phyloP scores from a whole-genome alignment of 2,888 invertebrate species.

The Brachypterus glaber region DNA sequence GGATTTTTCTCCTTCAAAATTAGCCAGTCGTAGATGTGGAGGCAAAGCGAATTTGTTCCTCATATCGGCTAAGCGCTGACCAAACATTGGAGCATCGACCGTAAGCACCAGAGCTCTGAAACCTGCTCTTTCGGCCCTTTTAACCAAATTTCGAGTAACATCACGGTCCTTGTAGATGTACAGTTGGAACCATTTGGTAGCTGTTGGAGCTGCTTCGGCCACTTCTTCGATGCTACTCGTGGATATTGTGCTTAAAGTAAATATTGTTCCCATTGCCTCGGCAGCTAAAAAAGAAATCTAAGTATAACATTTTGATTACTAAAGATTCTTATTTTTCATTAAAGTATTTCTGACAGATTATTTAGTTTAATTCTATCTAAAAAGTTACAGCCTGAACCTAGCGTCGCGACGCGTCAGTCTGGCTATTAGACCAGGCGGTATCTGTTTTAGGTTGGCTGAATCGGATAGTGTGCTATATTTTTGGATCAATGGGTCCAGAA shows the following conservation, averaged over 20 bases:
- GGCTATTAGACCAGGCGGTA: too few relatives aligned
- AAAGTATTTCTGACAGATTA: too few relatives aligned
- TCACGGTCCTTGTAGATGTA: conserved; percentile 78
- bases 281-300: conserved; percentile 69
- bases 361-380: too few relatives aligned
- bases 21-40: conserved; percentile 69
- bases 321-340: too few relatives aligned
- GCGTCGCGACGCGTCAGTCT: too few relatives aligned
- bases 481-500: too few relatives aligned
- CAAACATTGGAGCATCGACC: conserved; percentile 82
- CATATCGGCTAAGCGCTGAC: conserved; percentile 69
- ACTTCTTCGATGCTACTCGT: conserved; percentile 86
- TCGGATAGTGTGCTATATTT: too few relatives aligned
- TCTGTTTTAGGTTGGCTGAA: too few relatives aligned
- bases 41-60: conserved; percentile 79
- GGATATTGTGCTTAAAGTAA: conserved; percentile 75
- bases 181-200: conserved; percentile 82
- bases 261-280: conserved; percentile 64
- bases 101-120: conserved; percentile 81
- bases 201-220: conserved; percentile 62
- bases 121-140: conserved; percentile 71
- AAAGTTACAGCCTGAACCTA: too few relatives aligned
- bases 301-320: too few relatives aligned
- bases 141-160: conserved; percentile 61
- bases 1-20: conserved; percentile 56